These are phyloP conservation scores for Sterna hirundo DNA, from an alignment of 2,113 vertebrate species.

Conservation along the genomic window DNA sequence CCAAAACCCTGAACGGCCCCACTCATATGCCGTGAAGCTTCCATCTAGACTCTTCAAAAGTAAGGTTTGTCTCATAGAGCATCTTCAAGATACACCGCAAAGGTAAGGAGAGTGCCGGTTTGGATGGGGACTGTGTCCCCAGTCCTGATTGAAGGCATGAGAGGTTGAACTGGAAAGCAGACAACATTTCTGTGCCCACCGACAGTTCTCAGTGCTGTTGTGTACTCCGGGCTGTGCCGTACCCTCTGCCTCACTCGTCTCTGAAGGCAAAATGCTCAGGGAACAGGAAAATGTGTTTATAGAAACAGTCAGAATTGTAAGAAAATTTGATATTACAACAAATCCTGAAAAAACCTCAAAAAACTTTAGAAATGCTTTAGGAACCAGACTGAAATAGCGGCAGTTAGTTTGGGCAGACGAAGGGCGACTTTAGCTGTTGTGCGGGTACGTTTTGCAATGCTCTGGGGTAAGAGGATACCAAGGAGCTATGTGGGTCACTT, in stretches of 20 bases:
- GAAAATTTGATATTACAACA: constrained; percentile 7
- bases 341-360: not conserved
- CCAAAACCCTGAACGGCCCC: not conserved
- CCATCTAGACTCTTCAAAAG: not conserved
- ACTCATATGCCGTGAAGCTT: fast-evolving
- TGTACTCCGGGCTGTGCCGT: not conserved
- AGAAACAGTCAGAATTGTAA: not conserved
- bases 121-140: not conserved
- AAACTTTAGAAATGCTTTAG: not conserved
- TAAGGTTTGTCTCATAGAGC: not conserved
- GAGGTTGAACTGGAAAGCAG: not conserved
- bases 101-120: not conserved
- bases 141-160: not conserved
- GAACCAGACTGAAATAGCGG: not conserved
- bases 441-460: not conserved
- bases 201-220: not conserved
- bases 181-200: not conserved
- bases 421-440: not conserved
- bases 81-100: not conserved
- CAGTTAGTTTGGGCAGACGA: not conserved
- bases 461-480: constrained; percentile 43
- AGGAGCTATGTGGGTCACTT: constrained; percentile 39
- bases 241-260: not conserved
- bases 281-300: not conserved
- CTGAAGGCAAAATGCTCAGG: not conserved